Base-by-base conservation (phyloP, 2,797 vertebrate species). In the Lutjanus argentimaculatus region DNA sequence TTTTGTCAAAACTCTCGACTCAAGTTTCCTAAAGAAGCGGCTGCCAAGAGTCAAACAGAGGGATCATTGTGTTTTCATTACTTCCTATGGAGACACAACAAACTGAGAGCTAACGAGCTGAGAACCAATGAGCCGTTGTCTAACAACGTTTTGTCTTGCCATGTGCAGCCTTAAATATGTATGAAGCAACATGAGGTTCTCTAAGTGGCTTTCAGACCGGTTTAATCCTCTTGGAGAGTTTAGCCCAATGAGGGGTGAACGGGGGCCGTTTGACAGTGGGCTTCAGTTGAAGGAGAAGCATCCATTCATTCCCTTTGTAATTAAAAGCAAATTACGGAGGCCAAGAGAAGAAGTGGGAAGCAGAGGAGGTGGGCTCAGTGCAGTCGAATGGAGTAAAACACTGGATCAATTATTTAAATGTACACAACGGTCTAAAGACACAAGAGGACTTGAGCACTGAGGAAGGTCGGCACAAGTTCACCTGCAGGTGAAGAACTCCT, bases 201-300 rank as follows among this genome's bases (percentile, higher is more conserved):
- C 58, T 84, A 81, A 82, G 74, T 91, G 88, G 79, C 85, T 89
- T 73, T 89, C 75, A 86, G 86, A 87, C 85, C 62, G n/a, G 56
- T 71, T 71, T 82, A 88, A 83, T 87, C 75, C 88, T 77, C 71
- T 80, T 56, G 72, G 72, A 84, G 65, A 83, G 84, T 86, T 85
- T 55, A 88, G 80, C 67, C 78, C 75, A 77, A 87, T 75, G 82
- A 89, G 89, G 81, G 77, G 75, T 79, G 87, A 89, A 71, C 67
- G 2, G 58, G 66, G 77, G 63, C 42, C 59, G n/a, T 48, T 51
- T 79, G 63, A 75, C 68, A 57, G 51, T 7, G 4, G 55, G 64
- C 77, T 49, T 69, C 69, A 67, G 68, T 58, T 45, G 64, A 79
- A 59, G 75, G 53, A 59, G 67, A 75, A 55, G 64, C 84, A 67